These are phyloP conservation scores for Lepidurus apus DNA, from an alignment of 1,140 invertebrate genomes.

Conservation along the genomic window DNA sequence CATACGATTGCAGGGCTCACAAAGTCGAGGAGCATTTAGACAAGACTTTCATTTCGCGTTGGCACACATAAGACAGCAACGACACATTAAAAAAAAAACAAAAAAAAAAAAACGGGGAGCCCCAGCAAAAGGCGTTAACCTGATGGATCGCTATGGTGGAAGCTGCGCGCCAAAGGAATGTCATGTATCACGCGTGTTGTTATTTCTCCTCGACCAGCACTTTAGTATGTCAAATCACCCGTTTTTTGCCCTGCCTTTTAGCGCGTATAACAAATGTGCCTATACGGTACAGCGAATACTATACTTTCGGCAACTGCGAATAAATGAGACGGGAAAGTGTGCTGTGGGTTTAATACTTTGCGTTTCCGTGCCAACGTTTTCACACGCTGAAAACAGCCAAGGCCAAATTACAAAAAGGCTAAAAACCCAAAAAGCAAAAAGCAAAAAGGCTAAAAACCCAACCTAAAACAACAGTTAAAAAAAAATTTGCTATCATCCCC, in stretches of 20 bases:
- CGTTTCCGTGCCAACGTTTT: not conserved
- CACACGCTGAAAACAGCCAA: slow-evolving; percentile 3
- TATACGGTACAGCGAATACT: not conserved
- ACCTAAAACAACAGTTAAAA: slow-evolving; percentile 2
- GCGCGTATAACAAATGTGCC: not conserved
- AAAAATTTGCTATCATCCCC: too few relatives aligned
- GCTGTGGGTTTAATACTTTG: not conserved
- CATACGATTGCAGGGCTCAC: not conserved
- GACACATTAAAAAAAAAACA: not conserved
- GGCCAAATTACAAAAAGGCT: not conserved
- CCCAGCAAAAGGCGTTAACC: not conserved
- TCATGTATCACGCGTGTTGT: slow-evolving; percentile 19
- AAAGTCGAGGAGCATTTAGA: not conserved
- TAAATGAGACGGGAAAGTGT: not conserved
- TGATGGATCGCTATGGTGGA: not conserved
- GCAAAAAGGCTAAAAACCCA: slow-evolving; percentile 1
- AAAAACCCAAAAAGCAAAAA: not conserved
- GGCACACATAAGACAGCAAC: not conserved
- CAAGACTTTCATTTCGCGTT: not conserved
- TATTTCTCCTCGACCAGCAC: slow-evolving; percentile 14
- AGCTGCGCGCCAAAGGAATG: slow-evolving; percentile 14
- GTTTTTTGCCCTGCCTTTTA: not conserved
- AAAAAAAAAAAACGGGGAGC: not conserved
- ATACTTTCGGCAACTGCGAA: not conserved
- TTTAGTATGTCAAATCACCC: not conserved